Conservation (phyloP, 2,797 vertebrate species). For the Chiroxiphia lanceolata region DNA sequence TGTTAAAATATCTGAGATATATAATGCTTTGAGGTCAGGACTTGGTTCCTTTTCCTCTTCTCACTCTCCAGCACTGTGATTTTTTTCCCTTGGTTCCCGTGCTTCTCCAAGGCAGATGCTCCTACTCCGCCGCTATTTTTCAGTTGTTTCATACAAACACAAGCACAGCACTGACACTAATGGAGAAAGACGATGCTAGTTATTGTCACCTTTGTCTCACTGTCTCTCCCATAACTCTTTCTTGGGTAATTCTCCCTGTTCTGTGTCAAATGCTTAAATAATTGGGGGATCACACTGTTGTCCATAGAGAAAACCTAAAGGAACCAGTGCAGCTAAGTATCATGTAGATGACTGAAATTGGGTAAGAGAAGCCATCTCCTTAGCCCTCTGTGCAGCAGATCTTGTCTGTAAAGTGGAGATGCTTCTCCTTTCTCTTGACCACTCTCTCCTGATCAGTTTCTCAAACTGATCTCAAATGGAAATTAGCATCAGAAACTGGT, state of each 20-base stretch:
- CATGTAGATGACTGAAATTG: neutral
- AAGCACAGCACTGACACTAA: neutral
- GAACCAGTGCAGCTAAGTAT: neutral
- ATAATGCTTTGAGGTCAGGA: slow-evolving; percentile 77
- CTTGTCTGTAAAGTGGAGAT: neutral
- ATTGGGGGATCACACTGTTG: neutral
- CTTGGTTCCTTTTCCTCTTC: slow-evolving; percentile 63
- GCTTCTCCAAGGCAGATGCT: neutral
- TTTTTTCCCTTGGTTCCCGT: neutral
- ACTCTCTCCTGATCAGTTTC: neutral
- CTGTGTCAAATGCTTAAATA: neutral
- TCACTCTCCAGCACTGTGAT: neutral
- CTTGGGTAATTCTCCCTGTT: neutral
- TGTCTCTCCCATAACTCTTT: neutral
- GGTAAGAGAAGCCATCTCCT: neutral
- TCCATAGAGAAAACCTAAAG: neutral
- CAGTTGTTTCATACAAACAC: slow-evolving; percentile 4
- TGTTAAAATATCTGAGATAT: slow-evolving; percentile 79
- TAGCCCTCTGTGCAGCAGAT: neutral
- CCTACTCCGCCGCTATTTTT: neutral
- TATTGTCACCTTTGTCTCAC: slow-evolving; percentile 29
- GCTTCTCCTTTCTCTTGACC: neutral
- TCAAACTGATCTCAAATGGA: neutral
- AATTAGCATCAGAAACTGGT: neutral
- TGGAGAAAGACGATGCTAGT: neutral